These are phyloP conservation scores for Pandion haliaetus DNA, from an alignment of 2,113 vertebrate genomes.

Conservation along the genomic window DNA sequence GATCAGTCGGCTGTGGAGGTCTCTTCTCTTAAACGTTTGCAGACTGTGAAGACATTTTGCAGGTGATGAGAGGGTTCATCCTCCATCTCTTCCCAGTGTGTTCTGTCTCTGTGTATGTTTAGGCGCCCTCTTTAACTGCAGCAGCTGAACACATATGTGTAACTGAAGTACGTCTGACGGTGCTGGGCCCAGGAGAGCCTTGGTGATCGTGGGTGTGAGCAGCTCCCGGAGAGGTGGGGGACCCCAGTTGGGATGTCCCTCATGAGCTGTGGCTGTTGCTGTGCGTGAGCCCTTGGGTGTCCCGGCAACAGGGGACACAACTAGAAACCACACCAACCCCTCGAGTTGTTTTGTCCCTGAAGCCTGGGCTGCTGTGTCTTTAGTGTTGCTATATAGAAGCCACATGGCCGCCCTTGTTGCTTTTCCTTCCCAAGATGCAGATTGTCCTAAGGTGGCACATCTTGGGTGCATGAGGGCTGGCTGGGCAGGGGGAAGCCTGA, in stretches of 20 bases:
- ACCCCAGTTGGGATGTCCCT: background rate
- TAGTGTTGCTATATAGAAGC: background rate
- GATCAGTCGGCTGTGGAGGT: background rate
- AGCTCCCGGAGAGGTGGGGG: background rate
- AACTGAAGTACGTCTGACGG: background rate
- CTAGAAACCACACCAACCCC: background rate
- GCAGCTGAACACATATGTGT: background rate
- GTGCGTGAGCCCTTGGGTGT: background rate
- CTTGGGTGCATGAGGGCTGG: background rate
- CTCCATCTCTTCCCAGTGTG: background rate
- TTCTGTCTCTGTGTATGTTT: background rate
- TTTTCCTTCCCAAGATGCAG: background rate
- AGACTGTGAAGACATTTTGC: background rate
- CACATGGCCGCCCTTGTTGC: rapidly evolving
- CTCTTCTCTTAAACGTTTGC: background rate
- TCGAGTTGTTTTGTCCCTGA: background rate
- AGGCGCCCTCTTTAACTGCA: background rate
- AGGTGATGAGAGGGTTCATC: background rate
- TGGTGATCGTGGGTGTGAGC: rapidly evolving
- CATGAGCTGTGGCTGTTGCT: background rate
- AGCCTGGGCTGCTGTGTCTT: background rate
- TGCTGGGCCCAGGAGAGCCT: background rate
- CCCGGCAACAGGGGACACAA: background rate
- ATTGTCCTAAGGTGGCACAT: background rate
- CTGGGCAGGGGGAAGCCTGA: background rate